These are phyloP conservation scores for Coleophora deauratella DNA, from an alignment of 2,888 invertebrate species.

Conservation along the genomic window DNA sequence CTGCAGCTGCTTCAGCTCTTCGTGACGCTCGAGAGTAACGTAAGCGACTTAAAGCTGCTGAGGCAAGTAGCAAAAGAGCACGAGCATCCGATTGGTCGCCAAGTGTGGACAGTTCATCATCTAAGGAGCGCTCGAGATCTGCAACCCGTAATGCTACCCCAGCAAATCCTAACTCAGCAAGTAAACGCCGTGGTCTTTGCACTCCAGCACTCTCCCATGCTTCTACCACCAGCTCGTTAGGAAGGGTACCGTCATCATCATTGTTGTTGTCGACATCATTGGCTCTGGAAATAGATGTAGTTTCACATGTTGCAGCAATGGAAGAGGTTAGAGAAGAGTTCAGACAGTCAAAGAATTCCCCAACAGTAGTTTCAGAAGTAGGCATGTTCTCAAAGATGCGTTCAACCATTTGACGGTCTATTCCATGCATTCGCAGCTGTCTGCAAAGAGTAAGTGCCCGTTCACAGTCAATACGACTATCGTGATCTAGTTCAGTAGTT, in stretches of 20 bases:
- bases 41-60: constrained; percentile 78
- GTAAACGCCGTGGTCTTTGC: constrained; percentile 75
- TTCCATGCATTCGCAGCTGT: constrained; percentile 48
- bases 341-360: constrained; percentile 58
- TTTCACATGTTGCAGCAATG: constrained; percentile 23
- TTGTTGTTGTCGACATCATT: neutral
- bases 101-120: constrained; percentile 73
- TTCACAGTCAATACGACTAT: constrained; percentile 42
- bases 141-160: constrained; percentile 71
- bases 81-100: constrained; percentile 27
- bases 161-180: constrained; percentile 80
- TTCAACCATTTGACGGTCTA: constrained; percentile 44
- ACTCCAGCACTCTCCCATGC: constrained; percentile 84
- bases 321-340: constrained; percentile 46
- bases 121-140: constrained; percentile 79
- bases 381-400: constrained; percentile 43
- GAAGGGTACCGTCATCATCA: constrained; percentile 20
- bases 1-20: constrained; percentile 77
- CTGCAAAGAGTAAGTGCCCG: constrained; percentile 53
- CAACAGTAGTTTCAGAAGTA: constrained; percentile 47
- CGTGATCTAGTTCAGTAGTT: constrained; percentile 38
- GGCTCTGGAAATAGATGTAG: neutral
- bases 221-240: constrained; percentile 75
- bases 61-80: constrained; percentile 72
- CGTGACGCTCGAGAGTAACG: constrained; percentile 83